Evolutionary conservation across 2,113 vertebrate species (phyloP), one percentile per base, ranked within the genome.

Genomic region (Callipepla squamata): DNA sequence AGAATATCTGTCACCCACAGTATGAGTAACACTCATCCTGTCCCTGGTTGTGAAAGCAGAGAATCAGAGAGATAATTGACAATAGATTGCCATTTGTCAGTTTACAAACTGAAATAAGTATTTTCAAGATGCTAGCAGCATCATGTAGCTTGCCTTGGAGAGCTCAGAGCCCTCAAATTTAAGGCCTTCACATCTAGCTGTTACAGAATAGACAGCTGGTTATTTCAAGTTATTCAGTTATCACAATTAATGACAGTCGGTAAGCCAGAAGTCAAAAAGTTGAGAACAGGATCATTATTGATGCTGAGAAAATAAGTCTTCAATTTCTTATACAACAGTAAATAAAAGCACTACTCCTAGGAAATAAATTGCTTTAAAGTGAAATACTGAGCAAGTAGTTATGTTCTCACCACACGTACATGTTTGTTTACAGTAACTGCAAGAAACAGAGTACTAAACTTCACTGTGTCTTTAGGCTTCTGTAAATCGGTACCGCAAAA

Each of bases 341-440:
- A 82, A 89, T 65, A 89, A 79, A 92, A 81, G 8, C 57, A 76
- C 40, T 80, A 44, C 50, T 70, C 20, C 7, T 61, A 83, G 50
- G 66, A 65, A 58, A 44, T 91, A 51, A 91, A 50, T 32, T 87
- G 34, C 62, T 63, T 83, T 2, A 53, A 67, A 8, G 2, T 61
- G 68, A 78, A 61, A 83, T 57, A 78, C 23, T 94, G 80, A 92
- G 75, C 42, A 70, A 77, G 51, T 74, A 87, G 15, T 34, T 34
- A 68, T 51, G 23, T 34, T 87, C 10, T 67, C 38, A 70, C 23
- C 17, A 70, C 51, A 91, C 47, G 92, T 57, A 65, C 25, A 13
- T 44, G 59, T 51, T 90, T 92, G n/a, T 87, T 89, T 90, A 74
- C 38, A 66, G 38, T n/a, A 80, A 74, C 75, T 82, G 45, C 34